phyloP scores from a whole-genome alignment of 2,888 invertebrate species.

The Tenthredo notha region DNA sequence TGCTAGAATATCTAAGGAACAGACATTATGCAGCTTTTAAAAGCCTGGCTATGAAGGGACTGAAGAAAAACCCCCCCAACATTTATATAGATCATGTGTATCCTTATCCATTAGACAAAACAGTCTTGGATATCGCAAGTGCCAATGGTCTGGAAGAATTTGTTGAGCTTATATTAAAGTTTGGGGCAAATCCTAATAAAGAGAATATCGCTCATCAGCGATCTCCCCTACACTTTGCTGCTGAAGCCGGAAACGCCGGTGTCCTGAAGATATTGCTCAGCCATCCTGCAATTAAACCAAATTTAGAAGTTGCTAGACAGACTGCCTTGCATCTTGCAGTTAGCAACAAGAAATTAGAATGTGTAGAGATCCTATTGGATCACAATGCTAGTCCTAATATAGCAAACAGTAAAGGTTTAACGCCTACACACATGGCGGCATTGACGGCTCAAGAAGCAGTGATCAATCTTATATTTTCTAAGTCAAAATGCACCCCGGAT shows the following conservation, averaged over 20 bases:
- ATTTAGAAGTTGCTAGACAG: constrained; percentile 68
- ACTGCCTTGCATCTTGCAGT: constrained; percentile 76
- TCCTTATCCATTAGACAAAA: constrained; percentile 81
- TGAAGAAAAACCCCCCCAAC: constrained; percentile 56
- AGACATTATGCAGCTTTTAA: constrained; percentile 63
- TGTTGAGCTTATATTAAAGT: constrained; percentile 81
- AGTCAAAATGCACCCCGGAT: constrained; percentile 79
- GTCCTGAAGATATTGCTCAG: constrained; percentile 69
- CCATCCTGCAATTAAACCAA: constrained; percentile 69
- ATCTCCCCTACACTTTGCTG: constrained; percentile 85
- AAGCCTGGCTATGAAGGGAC: constrained; percentile 59
- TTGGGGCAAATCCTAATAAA: constrained; percentile 83
- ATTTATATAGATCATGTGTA: constrained; percentile 81
- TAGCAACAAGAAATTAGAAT: constrained; percentile 78
- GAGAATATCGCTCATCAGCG: constrained; percentile 81
- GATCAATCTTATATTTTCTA: constrained; percentile 80
- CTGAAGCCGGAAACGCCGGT: constrained; percentile 77
- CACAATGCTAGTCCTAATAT: constrained; percentile 81
- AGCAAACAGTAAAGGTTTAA: constrained; percentile 80
- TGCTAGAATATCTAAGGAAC: constrained; percentile 59
- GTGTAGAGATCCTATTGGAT: constrained; percentile 81
- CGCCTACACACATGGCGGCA: constrained; percentile 83
- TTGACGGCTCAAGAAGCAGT: constrained; percentile 81
- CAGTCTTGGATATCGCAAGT: constrained; percentile 82
- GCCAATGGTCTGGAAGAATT: constrained; percentile 80